phyloP scores from a whole-genome alignment of 2,888 invertebrate species.

The Camponotus fellah region DNA sequence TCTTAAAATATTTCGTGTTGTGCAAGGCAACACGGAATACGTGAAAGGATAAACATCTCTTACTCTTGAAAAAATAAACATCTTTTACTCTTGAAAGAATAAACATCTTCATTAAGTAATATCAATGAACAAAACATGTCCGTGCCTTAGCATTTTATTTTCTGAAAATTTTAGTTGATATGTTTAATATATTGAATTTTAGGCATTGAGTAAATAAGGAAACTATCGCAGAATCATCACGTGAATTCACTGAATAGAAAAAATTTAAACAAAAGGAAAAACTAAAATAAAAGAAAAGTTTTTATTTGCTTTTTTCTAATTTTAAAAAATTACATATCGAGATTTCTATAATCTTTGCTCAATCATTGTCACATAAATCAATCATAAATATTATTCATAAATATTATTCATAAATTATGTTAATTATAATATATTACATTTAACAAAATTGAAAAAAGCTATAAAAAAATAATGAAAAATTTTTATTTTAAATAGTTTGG shows the following conservation, averaged over 20 bases:
- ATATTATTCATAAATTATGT: background rate
- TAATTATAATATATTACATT: slow-evolving; percentile 6
- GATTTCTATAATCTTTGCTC: background rate
- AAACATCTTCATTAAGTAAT: background rate
- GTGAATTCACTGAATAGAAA: background rate
- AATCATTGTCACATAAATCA: background rate
- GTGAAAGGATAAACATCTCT: too few species aligned
- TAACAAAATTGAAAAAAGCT: background rate
- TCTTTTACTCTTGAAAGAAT: background rate
- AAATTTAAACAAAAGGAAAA: background rate
- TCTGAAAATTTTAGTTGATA: background rate
- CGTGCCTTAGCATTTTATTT: background rate
- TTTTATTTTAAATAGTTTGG: background rate
- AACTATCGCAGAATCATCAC: background rate
- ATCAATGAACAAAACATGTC: background rate
- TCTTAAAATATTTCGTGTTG: background rate
- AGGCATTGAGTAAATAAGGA: too few species aligned
- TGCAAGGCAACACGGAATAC: too few species aligned
- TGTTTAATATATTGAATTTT: background rate
- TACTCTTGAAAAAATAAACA: background rate
- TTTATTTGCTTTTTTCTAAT: background rate
- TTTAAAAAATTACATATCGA: background rate
- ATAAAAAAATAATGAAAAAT: background rate
- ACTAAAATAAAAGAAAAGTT: background rate
- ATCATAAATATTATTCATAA: background rate